Evolutionary conservation across 2,797 vertebrate species (phyloP).

Genomic region (Nannoperca australis): DNA sequence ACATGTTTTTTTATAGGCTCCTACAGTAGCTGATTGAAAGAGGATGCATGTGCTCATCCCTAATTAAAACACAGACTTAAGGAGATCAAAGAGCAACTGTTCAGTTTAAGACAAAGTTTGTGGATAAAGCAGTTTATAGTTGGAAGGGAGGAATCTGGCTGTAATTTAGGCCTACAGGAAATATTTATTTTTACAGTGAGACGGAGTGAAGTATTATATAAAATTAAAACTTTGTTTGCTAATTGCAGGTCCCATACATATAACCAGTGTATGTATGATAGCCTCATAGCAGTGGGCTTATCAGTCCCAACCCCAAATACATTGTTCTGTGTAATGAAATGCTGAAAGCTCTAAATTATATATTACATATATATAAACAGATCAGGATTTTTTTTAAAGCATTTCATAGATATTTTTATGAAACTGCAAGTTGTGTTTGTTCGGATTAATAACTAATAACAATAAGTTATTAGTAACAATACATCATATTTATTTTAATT

Average conservation of each 20-base stretch:
- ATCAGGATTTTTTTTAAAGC: neutral
- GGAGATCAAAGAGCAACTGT: slow-evolving; percentile 12
- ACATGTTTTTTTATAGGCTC: neutral
- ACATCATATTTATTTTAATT: too few species aligned
- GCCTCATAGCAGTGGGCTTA: neutral
- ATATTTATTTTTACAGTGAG: neutral
- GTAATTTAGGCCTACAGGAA: neutral
- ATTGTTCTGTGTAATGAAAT: neutral
- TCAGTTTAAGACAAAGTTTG: neutral
- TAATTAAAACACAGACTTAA: slow-evolving; percentile 16
- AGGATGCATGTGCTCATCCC: neutral
- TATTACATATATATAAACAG: neutral
- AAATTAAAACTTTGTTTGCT: neutral
- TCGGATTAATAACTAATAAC: neutral
- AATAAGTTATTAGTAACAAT: too few species aligned
- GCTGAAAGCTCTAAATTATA: neutral
- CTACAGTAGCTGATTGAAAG: slow-evolving; percentile 5
- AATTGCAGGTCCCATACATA: neutral
- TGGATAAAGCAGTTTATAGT: slow-evolving; percentile 16
- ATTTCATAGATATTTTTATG: neutral
- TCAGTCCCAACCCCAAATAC: neutral
- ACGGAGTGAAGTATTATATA: neutral
- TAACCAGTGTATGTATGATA: neutral
- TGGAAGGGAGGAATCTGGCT: neutral
- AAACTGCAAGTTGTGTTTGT: neutral